Evolutionary conservation across 2,888 invertebrate species (phyloP).

Genomic region (Fabriciana adippe): DNA sequence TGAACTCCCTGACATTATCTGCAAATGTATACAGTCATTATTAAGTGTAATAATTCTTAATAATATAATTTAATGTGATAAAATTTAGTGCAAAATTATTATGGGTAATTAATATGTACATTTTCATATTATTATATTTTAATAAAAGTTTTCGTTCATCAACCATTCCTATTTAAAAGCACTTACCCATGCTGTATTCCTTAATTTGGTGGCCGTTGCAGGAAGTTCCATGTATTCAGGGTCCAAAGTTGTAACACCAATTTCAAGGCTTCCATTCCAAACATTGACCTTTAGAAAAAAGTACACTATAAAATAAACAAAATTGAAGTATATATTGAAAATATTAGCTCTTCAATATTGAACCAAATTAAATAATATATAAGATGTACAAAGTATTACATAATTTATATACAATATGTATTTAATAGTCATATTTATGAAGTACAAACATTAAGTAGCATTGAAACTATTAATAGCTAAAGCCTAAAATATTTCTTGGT

Average conservation of each 20-base stretch:
- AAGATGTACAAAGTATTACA: no score
- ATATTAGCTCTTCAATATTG: background rate
- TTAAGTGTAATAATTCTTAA: background rate
- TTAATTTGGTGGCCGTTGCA: slow-evolving; percentile 89
- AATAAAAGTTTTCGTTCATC: no score
- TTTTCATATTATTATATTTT: no score
- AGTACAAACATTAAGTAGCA: no score
- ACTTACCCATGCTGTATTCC: slow-evolving; percentile 90
- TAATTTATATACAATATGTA: no score
- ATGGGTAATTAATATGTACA: no score
- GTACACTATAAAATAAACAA: background rate
- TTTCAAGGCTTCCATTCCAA: slow-evolving; percentile 97
- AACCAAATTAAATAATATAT: no score
- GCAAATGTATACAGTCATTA: slow-evolving; percentile 28
- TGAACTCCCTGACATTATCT: slow-evolving; percentile 94
- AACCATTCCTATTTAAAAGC: slow-evolving; percentile 4
- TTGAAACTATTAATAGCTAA: background rate
- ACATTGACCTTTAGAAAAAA: slow-evolving; percentile 85
- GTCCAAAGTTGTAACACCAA: slow-evolving; percentile 94
- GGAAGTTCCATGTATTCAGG: slow-evolving; percentile 95
- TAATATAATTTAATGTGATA: no score
- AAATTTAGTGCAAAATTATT: no score
- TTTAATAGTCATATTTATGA: no score
- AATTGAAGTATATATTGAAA: background rate
- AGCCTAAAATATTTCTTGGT: background rate